Evolutionary conservation across 2,113 vertebrate species (phyloP).

Genomic region (Chamaea fasciata): DNA sequence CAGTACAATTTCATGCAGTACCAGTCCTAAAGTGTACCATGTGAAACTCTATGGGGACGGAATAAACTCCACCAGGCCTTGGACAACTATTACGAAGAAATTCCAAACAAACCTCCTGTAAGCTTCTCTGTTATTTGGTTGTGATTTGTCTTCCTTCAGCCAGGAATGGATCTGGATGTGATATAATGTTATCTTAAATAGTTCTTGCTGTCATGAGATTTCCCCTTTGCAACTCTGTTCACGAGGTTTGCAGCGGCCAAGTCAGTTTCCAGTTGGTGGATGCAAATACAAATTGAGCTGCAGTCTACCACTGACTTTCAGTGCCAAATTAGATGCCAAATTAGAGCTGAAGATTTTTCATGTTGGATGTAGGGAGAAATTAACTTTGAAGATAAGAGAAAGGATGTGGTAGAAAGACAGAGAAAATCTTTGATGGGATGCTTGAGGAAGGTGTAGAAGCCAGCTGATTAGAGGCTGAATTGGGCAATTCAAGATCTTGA

Average conservation of each 20-base stretch:
- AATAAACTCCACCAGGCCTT: background rate
- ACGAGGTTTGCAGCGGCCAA: background rate
- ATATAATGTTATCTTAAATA: background rate
- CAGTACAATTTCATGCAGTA: background rate
- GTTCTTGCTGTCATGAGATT: background rate
- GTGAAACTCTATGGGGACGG: background rate
- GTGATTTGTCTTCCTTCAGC: background rate
- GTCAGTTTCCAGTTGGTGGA: background rate
- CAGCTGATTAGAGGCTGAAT: background rate
- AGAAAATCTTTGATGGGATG: background rate
- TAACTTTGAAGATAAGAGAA: background rate
- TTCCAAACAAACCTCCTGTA: background rate
- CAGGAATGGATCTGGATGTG: background rate
- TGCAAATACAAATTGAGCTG: background rate
- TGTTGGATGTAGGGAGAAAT: background rate
- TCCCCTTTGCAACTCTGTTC: accelerated
- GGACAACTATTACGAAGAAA: background rate
- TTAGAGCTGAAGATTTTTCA: background rate
- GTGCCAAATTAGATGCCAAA: background rate
- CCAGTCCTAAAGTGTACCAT: background rate
- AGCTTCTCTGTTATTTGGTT: background rate
- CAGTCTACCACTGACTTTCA: background rate
- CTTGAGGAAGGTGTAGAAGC: background rate
- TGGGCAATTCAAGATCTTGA: background rate
- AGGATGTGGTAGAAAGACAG: background rate